A percentile compares a stretch with the other conserved stretches of the same genome.
phyloP scores from a whole-genome alignment of 1,140 invertebrate species.

The Zaprionus davidi region DNA sequence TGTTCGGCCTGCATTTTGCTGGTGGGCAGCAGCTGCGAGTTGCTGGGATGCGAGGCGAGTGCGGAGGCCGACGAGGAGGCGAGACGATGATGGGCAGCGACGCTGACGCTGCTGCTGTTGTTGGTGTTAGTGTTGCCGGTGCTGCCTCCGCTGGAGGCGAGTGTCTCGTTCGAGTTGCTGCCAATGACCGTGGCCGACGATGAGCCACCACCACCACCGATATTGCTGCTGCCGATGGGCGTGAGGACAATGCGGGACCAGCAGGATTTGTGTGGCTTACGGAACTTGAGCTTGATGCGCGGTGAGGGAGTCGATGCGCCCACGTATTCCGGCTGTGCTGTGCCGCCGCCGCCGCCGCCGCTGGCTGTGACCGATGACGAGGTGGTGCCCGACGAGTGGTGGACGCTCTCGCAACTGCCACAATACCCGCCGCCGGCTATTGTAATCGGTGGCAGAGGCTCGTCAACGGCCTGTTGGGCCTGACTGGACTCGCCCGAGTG shows the following conservation, averaged over 20 bases:
- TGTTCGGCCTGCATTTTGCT: slow-evolving; percentile 94
- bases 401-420: slow-evolving; percentile 80
- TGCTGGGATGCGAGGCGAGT: slow-evolving; percentile 69
- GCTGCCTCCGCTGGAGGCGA: slow-evolving; percentile 65
- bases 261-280: slow-evolving; percentile 80
- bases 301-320: slow-evolving; percentile 80
- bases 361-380: slow-evolving; percentile 51
- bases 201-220: slow-evolving; percentile 43
- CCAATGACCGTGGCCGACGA: slow-evolving; percentile 73
- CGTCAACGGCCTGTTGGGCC: slow-evolving; percentile 10
- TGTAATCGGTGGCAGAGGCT: slow-evolving; percentile 61
- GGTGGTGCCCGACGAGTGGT: slow-evolving; percentile 69
- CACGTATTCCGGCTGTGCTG: slow-evolving; percentile 49
- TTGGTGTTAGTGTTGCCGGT: slow-evolving; percentile 72
- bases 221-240: slow-evolving; percentile 58
- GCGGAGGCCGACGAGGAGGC: slow-evolving; percentile 75
- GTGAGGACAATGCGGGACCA: slow-evolving; percentile 79
- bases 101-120: slow-evolving; percentile 76
- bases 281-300: slow-evolving; percentile 80
- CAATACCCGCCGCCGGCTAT: slow-evolving; percentile 60
- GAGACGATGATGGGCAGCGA: slow-evolving; percentile 66
- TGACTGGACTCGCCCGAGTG: slow-evolving; percentile 26
- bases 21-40: slow-evolving; percentile 83
- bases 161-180: slow-evolving; percentile 78
- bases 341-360: slow-evolving; percentile 6